Evolutionary conservation across 1,140 invertebrate species (phyloP).

Genomic region (Atta cephalotes): DNA sequence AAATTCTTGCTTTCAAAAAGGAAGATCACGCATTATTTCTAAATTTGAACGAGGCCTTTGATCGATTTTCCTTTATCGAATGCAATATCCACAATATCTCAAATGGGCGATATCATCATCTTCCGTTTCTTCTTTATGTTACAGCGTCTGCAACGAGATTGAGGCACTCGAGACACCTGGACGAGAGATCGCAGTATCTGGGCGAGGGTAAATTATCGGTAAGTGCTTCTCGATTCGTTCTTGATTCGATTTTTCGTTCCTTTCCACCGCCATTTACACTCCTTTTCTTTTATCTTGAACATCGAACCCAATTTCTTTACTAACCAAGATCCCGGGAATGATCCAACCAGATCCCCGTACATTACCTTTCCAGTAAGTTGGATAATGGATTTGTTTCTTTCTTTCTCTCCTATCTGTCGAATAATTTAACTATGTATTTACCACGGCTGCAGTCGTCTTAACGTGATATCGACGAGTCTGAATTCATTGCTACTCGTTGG

Average conservation of each 20-base stretch:
- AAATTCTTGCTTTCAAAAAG: neutral
- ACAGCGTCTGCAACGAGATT: slow-evolving; percentile 80
- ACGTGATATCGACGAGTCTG: slow-evolving; percentile 19
- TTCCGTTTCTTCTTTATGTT: slow-evolving; percentile 75
- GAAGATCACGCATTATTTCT: slow-evolving; percentile 8
- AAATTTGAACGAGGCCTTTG: neutral
- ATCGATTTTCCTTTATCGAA: slow-evolving; percentile 23
- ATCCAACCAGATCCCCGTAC: slow-evolving; percentile 33
- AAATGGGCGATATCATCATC: slow-evolving; percentile 62
- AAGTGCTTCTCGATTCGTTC: slow-evolving; percentile 75
- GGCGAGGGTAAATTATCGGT: slow-evolving; percentile 80
- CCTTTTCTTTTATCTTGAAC: slow-evolving; percentile 48
- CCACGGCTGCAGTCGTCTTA: neutral
- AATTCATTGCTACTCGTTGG: slow-evolving; percentile 2
- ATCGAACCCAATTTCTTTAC: slow-evolving; percentile 36
- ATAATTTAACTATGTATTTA: slow-evolving; percentile 49
- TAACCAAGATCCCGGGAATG: neutral
- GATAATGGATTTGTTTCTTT: slow-evolving; percentile 53
- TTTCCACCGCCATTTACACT: neutral
- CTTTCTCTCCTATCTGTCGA: neutral
- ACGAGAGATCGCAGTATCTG: slow-evolving; percentile 72
- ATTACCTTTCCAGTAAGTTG: slow-evolving; percentile 18
- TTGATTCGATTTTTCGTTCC: slow-evolving; percentile 73
- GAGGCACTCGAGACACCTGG: slow-evolving; percentile 82
- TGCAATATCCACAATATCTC: slow-evolving; percentile 37